phyloP scores from a whole-genome alignment of 2,797 vertebrate genomes.

The Myotis vivesi region DNA sequence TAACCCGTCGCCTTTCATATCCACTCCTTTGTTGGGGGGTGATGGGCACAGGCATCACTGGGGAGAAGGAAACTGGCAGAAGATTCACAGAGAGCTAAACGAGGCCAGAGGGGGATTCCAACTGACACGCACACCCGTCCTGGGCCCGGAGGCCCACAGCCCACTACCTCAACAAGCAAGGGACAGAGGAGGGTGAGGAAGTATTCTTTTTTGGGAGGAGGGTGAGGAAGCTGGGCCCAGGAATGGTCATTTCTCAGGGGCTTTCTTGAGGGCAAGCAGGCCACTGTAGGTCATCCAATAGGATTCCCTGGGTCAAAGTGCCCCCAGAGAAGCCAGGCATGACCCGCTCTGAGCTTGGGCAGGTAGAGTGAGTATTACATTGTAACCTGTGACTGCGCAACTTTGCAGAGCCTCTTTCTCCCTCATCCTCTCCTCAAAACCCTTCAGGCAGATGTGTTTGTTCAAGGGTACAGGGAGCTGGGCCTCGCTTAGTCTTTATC shows the following conservation, averaged over 20 bases:
- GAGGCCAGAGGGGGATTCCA: background rate
- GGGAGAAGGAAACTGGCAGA: background rate
- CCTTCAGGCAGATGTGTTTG: background rate
- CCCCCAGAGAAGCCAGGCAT: background rate
- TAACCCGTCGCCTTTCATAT: background rate
- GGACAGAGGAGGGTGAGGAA: no score
- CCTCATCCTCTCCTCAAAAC: background rate
- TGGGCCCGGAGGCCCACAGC: background rate
- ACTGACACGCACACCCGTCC: background rate
- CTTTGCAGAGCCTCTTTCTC: background rate
- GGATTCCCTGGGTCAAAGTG: background rate
- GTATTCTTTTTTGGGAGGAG: background rate
- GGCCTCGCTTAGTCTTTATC: background rate
- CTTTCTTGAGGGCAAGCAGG: background rate
- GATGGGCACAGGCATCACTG: background rate
- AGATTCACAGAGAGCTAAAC: background rate
- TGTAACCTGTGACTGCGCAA: background rate
- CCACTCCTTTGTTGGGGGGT: background rate
- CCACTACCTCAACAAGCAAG: background rate
- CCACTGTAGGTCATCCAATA: background rate
- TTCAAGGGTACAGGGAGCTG: background rate
- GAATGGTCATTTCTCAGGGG: background rate
- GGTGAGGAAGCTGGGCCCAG: background rate
- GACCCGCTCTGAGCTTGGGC: background rate
- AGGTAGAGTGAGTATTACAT: background rate